Conservation (phyloP, 2,888 invertebrate genomes). For the Xylota sylvarum region DNA sequence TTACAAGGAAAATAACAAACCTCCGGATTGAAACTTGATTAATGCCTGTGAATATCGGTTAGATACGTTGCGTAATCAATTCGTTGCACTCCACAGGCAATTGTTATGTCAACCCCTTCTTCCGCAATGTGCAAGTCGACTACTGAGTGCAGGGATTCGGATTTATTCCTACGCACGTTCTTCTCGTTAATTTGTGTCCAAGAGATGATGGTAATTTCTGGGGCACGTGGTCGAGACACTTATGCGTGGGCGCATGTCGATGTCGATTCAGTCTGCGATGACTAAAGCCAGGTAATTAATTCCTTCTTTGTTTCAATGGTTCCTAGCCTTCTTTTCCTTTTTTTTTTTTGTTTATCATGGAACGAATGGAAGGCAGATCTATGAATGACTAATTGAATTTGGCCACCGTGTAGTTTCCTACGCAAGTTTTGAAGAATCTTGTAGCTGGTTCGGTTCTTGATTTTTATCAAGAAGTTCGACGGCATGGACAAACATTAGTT, state of each 20-base stretch:
- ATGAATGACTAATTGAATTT: conserved; percentile 59
- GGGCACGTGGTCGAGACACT: conserved; percentile 42
- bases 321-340: background rate
- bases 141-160: conserved; percentile 19
- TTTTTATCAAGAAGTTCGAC: background rate
- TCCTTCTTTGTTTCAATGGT: conserved; percentile 31
- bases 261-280: conserved; percentile 22
- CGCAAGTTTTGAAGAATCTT: conserved; percentile 22
- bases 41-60: conserved; percentile 43
- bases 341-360: background rate
- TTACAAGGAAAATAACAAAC: conserved; percentile 13
- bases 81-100: conserved; percentile 29
- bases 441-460: background rate
- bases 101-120: conserved; percentile 26
- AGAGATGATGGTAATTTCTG: conserved; percentile 16
- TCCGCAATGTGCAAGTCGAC: conserved; percentile 54
- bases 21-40: conserved; percentile 43
- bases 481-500: background rate
- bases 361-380: conserved; percentile 14
- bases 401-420: conserved; percentile 63
- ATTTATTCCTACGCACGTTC: conserved; percentile 51
- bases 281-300: conserved; percentile 48
- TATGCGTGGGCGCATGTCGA: conserved; percentile 42
- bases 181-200: conserved; percentile 18
- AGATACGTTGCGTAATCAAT: conserved; percentile 41